These are phyloP conservation scores for Austrofundulus limnaeus DNA, from an alignment of 2,113 vertebrate genomes.

Conservation along the genomic window DNA sequence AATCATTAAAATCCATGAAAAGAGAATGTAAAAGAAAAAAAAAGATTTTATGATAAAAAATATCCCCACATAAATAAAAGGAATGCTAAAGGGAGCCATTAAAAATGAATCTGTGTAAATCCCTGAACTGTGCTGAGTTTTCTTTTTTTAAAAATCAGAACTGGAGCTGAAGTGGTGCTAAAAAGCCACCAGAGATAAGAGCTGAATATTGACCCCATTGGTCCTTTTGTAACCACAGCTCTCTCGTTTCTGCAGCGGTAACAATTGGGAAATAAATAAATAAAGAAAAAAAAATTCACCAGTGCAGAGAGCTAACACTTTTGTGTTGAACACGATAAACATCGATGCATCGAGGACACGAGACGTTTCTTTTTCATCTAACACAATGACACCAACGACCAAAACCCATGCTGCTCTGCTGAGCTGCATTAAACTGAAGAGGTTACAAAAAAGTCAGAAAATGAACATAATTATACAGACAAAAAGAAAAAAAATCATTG, in stretches of 20 bases:
- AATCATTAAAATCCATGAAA: slow-evolving; percentile 15
- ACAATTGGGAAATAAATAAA: no score
- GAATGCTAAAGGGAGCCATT: slow-evolving; percentile 3
- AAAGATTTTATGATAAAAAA: neutral
- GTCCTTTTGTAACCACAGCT: slow-evolving; percentile 2
- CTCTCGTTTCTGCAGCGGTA: neutral
- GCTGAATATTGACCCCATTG: slow-evolving; percentile 19
- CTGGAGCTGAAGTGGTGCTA: slow-evolving; percentile 13
- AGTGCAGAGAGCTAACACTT: neutral
- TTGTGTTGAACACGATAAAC: neutral
- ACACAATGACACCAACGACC: neutral
- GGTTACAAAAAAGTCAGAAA: neutral
- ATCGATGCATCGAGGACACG: neutral
- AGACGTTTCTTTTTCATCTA: neutral
- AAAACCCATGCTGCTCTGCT: neutral
- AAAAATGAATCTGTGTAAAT: neutral
- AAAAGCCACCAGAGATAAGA: slow-evolving; percentile 26
- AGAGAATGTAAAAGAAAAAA: neutral
- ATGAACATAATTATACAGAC: neutral
- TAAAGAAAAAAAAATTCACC: no score
- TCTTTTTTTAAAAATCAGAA: slow-evolving; percentile 14
- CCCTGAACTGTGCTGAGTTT: slow-evolving; percentile 1
- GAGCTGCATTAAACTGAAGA: neutral
- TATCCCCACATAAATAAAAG: rapidly evolving
- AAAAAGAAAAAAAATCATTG: neutral